phyloP scores from a whole-genome alignment of 2,888 invertebrate genomes.

The Nomada fucata region DNA sequence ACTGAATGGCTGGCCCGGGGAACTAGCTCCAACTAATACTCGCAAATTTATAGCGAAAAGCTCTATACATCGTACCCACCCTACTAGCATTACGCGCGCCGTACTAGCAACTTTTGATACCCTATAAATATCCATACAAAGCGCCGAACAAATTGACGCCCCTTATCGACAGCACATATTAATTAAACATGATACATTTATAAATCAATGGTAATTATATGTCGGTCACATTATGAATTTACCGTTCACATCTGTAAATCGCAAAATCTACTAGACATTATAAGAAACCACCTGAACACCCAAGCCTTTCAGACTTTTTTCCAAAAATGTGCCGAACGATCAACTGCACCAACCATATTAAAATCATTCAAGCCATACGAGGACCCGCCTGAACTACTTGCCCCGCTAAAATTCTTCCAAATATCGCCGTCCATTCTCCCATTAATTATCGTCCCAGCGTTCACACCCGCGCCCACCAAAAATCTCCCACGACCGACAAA shows the following conservation, averaged over 20 bases:
- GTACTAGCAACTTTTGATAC: constrained; percentile 17
- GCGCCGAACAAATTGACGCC: constrained; percentile 14
- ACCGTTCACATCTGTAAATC: constrained; percentile 3
- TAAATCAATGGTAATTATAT: constrained; percentile 11
- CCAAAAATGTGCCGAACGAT: too few species aligned
- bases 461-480: background rate
- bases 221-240: background rate
- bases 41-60: background rate
- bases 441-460: too few species aligned
- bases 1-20: background rate
- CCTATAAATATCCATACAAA: constrained; percentile 26
- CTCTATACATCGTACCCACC: background rate
- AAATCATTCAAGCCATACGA: too few species aligned
- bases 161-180: constrained; percentile 24
- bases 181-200: constrained; percentile 8
- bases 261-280: background rate
- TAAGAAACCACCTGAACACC: background rate
- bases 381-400: too few species aligned
- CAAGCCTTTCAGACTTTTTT: too few species aligned
- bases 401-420: too few species aligned
- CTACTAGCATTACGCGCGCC: background rate
- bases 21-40: background rate
- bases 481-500: background rate
- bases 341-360: too few species aligned
- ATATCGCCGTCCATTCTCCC: too few species aligned